Base-by-base conservation (phyloP, 2,888 invertebrate genomes). In the Pinctada fucata region DNA sequence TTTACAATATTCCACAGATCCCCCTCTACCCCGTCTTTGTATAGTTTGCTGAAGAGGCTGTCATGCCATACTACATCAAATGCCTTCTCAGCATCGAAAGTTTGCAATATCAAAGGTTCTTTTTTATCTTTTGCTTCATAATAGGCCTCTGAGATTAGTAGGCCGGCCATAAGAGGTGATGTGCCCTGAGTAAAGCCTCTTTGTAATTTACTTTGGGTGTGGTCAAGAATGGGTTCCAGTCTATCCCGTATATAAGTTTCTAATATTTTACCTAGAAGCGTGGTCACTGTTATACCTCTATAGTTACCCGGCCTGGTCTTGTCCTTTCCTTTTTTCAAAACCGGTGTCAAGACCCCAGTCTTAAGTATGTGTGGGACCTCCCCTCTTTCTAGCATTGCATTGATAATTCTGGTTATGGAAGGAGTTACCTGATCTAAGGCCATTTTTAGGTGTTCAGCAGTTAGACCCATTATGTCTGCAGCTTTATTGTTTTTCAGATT, bases 361-460 rank as follows among this genome's bases (percentile, higher is more conserved):
- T 70, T 10, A 63, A 76, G 65, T 48, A 58, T 31, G 2, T 76
- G 51, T 67, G 76, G 64, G 3, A 76, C 49, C 6, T 68, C n/a
- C 8, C 13, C 47, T 6, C 47, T 48, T 47, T 47, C 31, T 6
- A 68, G 6, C 2, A 75, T 70, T n/a, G 10, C 16, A 13, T 70
- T 69, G 47, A 70, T 6, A 49, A 63, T 4, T 48, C 3, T 10
- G 13, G 69, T 63, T 5, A 70, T 51, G 8, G 31, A 58, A 6
- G 10, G 3, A 13, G 31, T 47, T 10, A 63, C 52, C 1, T 10
- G 13, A 47, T 63, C 48, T 47, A 58, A 48, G 5, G 52, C 64
- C 58, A 47, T 47, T 58, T 70, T 69, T 4, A 76, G 47, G 47
- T 76, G 76, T 76, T 76, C 76, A 3, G 76, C 68, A 10, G 76